Evolutionary conservation across 2,113 vertebrate species (phyloP).

Genomic region (Panurus biarmicus): DNA sequence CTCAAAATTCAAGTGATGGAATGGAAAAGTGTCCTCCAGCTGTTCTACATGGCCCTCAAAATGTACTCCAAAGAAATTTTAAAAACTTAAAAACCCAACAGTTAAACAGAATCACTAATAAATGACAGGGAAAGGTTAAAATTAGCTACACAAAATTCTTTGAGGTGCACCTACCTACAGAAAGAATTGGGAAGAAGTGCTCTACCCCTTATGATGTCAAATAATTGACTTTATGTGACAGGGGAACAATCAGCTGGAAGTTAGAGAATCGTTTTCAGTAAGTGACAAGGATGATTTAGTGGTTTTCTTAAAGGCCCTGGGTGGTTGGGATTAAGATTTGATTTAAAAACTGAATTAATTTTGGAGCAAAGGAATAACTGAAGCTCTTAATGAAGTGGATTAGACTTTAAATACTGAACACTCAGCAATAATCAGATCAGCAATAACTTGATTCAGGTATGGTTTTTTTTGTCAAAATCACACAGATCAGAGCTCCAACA

Average conservation of each 20-base stretch:
- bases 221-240: not conserved
- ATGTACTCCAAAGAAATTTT: not conserved
- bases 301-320: not conserved
- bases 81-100: not conserved
- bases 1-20: not conserved
- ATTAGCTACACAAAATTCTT: not conserved
- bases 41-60: not conserved
- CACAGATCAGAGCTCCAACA: not conserved
- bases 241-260: not conserved
- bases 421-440: not conserved
- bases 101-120: not conserved
- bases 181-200: not conserved
- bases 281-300: not conserved
- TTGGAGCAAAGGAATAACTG: not conserved
- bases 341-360: not conserved
- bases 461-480: not conserved
- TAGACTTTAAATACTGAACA: not conserved
- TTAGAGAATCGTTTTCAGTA: not conserved
- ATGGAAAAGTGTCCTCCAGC: not conserved
- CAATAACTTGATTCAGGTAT: not conserved
- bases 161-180: not conserved
- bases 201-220: not conserved
- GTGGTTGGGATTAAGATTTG: not conserved
- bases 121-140: not conserved
- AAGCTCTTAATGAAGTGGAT: not conserved